Conservation (phyloP, 2,113 vertebrate genomes). For the Actinemys pallida region DNA sequence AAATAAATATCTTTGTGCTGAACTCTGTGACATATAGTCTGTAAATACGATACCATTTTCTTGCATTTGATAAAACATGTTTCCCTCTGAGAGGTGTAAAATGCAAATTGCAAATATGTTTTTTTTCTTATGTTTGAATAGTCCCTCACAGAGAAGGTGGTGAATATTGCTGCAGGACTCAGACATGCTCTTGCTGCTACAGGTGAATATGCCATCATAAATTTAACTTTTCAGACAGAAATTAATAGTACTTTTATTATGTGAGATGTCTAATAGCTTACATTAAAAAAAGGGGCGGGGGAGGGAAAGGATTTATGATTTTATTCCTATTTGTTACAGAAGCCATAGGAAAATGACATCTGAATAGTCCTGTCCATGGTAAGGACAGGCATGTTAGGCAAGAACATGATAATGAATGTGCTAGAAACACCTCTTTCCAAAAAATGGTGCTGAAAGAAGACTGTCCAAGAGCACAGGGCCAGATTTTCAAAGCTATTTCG, state of each 20-base stretch:
- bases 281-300: neutral
- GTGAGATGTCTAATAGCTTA: neutral
- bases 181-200: conserved; percentile 90
- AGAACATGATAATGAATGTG: neutral
- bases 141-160: conserved; percentile 82
- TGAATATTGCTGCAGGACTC: conserved; percentile 89
- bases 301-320: neutral
- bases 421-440: neutral
- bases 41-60: fast-evolving
- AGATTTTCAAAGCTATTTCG: neutral
- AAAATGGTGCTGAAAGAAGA: neutral
- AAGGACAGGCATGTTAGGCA: neutral
- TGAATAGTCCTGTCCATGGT: neutral
- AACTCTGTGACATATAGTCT: neutral
- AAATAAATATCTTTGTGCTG: neutral
- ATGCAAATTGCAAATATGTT: neutral
- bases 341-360: neutral
- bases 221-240: neutral
- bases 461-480: neutral
- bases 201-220: conserved; percentile 76
- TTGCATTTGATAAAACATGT: neutral
- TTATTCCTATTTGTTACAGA: neutral
- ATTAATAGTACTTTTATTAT: neutral
- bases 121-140: conserved; percentile 59
- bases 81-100: neutral